These are phyloP conservation scores for Latrodectus hesperus DNA, from an alignment of 2,888 invertebrate genomes.

Conservation along the genomic window DNA sequence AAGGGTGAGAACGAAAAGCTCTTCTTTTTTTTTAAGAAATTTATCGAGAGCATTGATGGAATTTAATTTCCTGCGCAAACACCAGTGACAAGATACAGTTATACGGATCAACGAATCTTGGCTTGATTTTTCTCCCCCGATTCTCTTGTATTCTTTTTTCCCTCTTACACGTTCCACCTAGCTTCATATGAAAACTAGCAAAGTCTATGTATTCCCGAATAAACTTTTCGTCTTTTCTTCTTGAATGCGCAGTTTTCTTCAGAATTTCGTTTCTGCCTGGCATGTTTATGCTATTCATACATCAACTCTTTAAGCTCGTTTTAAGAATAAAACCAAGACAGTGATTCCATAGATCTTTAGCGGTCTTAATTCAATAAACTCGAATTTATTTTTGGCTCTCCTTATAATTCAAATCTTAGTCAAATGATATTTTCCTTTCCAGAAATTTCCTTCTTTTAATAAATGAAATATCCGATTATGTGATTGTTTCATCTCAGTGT, in stretches of 20 bases:
- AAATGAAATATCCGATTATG: too few species aligned
- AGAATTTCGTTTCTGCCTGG: slow-evolving; percentile 45
- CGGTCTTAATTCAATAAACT: too few species aligned
- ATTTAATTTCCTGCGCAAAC: slow-evolving; percentile 68
- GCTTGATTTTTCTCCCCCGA: slow-evolving; percentile 30
- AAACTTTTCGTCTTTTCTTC: slow-evolving; percentile 59
- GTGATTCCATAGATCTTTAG: too few species aligned
- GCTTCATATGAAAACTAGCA: slow-evolving; percentile 55
- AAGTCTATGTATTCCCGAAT: slow-evolving; percentile 40
- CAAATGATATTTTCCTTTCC: too few species aligned
- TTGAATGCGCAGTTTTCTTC: slow-evolving; percentile 57
- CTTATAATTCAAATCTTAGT: too few species aligned
- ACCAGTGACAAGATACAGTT: slow-evolving; percentile 61
- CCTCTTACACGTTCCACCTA: background rate
- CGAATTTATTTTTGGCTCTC: too few species aligned
- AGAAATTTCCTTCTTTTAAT: too few species aligned
- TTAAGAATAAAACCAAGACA: background rate
- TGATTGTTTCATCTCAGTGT: too few species aligned
- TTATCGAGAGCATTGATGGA: slow-evolving; percentile 67
- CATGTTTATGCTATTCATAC: slow-evolving; percentile 19
- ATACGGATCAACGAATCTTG: slow-evolving; percentile 51
- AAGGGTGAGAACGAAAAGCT: slow-evolving; percentile 46
- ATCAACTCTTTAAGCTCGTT: background rate
- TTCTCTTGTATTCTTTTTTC: slow-evolving; percentile 7
- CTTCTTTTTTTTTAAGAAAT: slow-evolving; percentile 61